Percentiles rank a stretch among this genome's conserved stretches.
Conservation (phyloP, 2,797 vertebrate species). For the Acipenser transmontanus region DNA sequence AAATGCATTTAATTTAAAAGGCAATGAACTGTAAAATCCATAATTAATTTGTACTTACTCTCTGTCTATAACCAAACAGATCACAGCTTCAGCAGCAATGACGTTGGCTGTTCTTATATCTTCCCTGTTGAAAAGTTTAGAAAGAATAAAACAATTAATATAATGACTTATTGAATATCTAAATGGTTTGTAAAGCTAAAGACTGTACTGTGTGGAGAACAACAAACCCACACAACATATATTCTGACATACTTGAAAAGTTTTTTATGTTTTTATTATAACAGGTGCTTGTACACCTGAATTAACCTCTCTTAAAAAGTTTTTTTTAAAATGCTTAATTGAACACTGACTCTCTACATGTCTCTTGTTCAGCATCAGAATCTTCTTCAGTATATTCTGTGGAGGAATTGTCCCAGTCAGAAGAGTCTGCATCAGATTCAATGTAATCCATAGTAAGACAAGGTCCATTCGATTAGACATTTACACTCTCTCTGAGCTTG, state of each 20-base stretch:
- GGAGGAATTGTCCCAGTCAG: conserved; percentile 55
- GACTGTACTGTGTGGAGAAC: too few species aligned
- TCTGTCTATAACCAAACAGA: conserved; percentile 95
- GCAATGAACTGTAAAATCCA: conserved; percentile 12
- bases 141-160: conserved; percentile 24
- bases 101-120: conserved; percentile 94
- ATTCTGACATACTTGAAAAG: too few species aligned
- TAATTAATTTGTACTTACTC: conserved; percentile 76
- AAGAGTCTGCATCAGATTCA: conserved; percentile 59
- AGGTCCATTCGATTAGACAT: conserved; percentile 18
- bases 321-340: conserved; percentile 10
- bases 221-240: too few species aligned
- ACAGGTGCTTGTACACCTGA: background rate
- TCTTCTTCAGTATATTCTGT: conserved; percentile 57
- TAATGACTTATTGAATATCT: background rate
- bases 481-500: conserved; percentile 22
- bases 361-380: conserved; percentile 41
- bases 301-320: background rate
- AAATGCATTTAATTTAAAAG: background rate
- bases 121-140: conserved; percentile 62
- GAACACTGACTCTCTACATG: conserved; percentile 64
- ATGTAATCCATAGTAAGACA: conserved; percentile 59
- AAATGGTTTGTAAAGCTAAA: background rate
- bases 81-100: conserved; percentile 89
- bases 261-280: background rate